Base-by-base conservation (phyloP, 1,140 invertebrate genomes). In the Trissolcus basalis region DNA sequence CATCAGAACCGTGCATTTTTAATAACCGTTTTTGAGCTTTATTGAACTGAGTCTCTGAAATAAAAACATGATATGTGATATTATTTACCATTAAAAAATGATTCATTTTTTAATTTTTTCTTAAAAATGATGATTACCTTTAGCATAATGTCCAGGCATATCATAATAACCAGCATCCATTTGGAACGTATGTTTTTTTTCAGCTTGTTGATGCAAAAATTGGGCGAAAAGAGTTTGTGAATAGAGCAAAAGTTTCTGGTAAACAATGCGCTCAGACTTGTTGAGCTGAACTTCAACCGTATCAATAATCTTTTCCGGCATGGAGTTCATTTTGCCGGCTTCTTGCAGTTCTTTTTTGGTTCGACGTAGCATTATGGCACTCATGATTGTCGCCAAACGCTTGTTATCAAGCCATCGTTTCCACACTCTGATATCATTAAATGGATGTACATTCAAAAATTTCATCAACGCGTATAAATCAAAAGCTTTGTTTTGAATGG, bases 401-500 rank as follows among this genome's bases (percentile, higher is more conserved):
- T 94, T 95, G 82, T 94, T 94, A 65, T 94, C 93, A 0, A 94
- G 90, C 89, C 91, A 92, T 19, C 88, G 88, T 76, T 91, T 92
- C 92, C 85, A 89, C 0, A 93, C 91, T 3, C 86, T 80, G n/a
- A 95, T 86, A 80, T 97, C 94, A 87, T 97, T 93, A 84, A 97
- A 97, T 0, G 96, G 96, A n/a, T 92, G 90, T 83, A 93, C 95
- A 12, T 91, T 88, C 0, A 97, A 82, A 86, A 96, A 98, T 83
- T 96, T 95, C 0, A 98, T 83, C 13, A 98, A 86, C 0, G 96
- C 93, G 88, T 93, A 98, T 13, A 98, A 89, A 88, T 98, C 96
- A 39, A 94, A 83, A 81, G 97, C 93, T 84, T 96, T 94, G 84
- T 99, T 99, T 76, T 99, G 97, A 53, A 99, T 93, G 0, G 97